Evolutionary conservation across 2,113 vertebrate species (phyloP), one percentile per base, ranked within the genome.

Genomic region (Aldabrachelys gigantea): DNA sequence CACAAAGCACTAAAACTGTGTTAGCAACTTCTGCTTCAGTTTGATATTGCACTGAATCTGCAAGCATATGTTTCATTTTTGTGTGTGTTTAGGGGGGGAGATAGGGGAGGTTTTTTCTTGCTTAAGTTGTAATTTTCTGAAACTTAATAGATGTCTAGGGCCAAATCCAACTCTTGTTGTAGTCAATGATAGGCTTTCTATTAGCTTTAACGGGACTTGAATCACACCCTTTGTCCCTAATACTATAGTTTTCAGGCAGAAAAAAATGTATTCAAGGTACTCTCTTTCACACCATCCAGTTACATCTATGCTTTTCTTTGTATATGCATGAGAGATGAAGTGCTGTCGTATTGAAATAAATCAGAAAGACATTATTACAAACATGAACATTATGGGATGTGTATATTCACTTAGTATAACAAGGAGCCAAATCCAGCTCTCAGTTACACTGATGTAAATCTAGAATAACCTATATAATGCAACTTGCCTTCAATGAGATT

Each of bases 11-110:
- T 96, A 98, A 98, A 98, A 97, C 97, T 94, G 5, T 98, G 98
- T 98, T 98, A 98, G 96, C 98, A 98, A 98, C 97, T 98, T 98
- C 96, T 98, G 97, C 97, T 97, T 98, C 96, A 96, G 96, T 98
- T 98, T 98, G 97, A 90, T 98, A 96, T 98, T 96, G 95, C 97
- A 96, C 83, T 97, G 92, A 97, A 95, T 97, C 96, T 96, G 90
- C 93, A 96, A 97, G 95, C 98, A 98, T 98, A 98, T 98, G 98
- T 97, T 98, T 98, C 94, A 94, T 97, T 97, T 98, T 96, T 92
- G 96, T 97, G 91, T 96, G 19, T 54, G 53, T 54, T 6, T 44
- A 7, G 6, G 14, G 12, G 35, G 19, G 17, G 16, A n/a, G 4
- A 19, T 10, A 9, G 35, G 65, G 9, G 29, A 31, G 81, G 54